These are phyloP conservation scores for Apis laboriosa DNA, from an alignment of 1,140 invertebrate species.

Conservation along the genomic window DNA sequence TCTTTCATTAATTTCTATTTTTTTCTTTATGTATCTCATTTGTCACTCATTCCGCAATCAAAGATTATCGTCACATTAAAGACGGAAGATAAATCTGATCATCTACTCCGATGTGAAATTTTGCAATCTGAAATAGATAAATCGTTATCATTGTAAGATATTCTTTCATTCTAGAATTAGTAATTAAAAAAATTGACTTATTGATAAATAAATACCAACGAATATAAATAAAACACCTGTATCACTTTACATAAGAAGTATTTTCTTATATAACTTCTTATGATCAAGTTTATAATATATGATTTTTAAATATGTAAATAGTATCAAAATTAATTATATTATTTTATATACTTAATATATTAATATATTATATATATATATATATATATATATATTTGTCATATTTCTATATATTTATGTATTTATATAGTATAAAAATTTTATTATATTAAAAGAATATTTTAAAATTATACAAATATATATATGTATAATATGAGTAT, in stretches of 20 bases:
- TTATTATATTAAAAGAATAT: too few species aligned
- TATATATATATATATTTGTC: too few species aligned
- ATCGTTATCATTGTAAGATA: conserved; percentile 31
- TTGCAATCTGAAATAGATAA: conserved; percentile 37
- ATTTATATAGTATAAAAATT: too few species aligned
- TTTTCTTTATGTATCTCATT: conserved; percentile 19
- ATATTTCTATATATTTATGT: too few species aligned
- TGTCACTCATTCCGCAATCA: background rate
- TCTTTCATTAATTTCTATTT: conserved; percentile 1
- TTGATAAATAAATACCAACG: background rate
- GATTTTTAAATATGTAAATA: too few species aligned
- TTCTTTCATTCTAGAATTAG: conserved; percentile 8
- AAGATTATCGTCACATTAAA: background rate
- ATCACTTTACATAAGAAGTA: background rate
- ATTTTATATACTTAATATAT: too few species aligned
- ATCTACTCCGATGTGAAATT: conserved; percentile 17
- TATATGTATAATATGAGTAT: too few species aligned
- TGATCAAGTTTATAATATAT: background rate
- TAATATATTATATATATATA: too few species aligned
- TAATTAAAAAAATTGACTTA: background rate
- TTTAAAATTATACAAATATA: too few species aligned
- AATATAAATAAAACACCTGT: background rate
- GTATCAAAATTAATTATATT: too few species aligned
- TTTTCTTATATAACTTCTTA: too few species aligned
- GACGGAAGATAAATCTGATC: conserved; percentile 15